These are phyloP conservation scores for Fulmarus glacialis DNA, from an alignment of 2,113 vertebrate species.

Conservation along the genomic window DNA sequence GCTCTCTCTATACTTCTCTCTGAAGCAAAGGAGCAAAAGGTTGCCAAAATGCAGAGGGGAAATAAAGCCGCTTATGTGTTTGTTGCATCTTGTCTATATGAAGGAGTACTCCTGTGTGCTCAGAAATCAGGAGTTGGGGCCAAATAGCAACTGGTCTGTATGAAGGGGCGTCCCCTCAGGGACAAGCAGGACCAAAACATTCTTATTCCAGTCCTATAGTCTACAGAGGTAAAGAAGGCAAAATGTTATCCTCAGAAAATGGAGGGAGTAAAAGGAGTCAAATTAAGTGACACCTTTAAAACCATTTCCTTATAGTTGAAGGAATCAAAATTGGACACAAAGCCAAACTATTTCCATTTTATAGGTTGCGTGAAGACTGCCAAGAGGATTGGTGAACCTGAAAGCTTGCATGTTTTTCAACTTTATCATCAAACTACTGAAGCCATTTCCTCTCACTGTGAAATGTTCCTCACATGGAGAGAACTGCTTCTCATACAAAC, in stretches of 20 bases:
- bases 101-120: neutral
- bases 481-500: neutral
- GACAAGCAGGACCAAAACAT: neutral
- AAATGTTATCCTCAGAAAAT: neutral
- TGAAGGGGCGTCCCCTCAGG: too few relatives aligned
- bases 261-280: neutral
- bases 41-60: neutral
- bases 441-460: neutral
- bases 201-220: neutral
- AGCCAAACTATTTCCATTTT: neutral
- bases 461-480: neutral
- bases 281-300: neutral
- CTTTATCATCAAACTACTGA: neutral
- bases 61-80: fast-evolving
- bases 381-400: neutral
- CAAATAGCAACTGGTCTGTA: neutral
- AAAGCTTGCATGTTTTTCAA: neutral
- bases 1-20: neutral
- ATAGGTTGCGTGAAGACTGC: neutral
- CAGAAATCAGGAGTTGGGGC: neutral
- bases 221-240: neutral
- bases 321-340: neutral
- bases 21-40: neutral
- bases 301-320: neutral
- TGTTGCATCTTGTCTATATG: neutral